A percentile compares a stretch with the other conserved stretches of the same genome.
These are phyloP conservation scores for Toxotes jaculatrix DNA, from an alignment of 2,113 vertebrate genomes.

Conservation along the genomic window DNA sequence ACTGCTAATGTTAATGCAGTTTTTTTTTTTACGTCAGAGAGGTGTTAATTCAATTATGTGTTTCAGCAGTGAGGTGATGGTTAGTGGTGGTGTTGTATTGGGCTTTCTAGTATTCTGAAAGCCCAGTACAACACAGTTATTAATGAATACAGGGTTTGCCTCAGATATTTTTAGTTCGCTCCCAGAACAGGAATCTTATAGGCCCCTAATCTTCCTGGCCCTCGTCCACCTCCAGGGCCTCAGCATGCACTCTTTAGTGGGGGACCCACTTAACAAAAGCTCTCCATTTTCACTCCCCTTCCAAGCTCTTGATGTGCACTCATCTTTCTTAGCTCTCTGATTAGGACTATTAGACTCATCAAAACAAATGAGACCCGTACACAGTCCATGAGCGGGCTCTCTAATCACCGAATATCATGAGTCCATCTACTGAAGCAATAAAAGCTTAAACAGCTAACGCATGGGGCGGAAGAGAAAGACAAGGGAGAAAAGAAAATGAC, in stretches of 20 bases:
- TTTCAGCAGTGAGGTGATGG: too few species aligned
- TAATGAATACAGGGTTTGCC: too few species aligned
- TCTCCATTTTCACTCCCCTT: slow-evolving; percentile 33
- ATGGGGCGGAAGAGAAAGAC: slow-evolving; percentile 10
- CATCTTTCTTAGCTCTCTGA: slow-evolving; percentile 46
- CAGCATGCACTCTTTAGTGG: background rate
- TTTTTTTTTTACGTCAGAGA: background rate
- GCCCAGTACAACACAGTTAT: too few species aligned
- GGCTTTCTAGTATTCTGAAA: too few species aligned
- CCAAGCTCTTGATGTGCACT: slow-evolving; percentile 24
- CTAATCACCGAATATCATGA: background rate
- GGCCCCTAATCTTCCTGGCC: background rate
- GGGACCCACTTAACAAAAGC: slow-evolving; percentile 17
- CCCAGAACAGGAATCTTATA: background rate
- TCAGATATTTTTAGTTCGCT: background rate
- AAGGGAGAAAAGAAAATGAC: slow-evolving; percentile 29
- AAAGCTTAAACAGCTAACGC: slow-evolving; percentile 52
- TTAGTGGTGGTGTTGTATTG: too few species aligned
- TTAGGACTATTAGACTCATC: slow-evolving; percentile 58
- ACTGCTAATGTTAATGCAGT: background rate
- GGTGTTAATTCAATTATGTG: background rate
- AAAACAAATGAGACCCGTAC: slow-evolving; percentile 47
- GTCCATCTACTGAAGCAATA: background rate
- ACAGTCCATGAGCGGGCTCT: slow-evolving; percentile 10
- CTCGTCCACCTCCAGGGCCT: background rate